Conservation (phyloP, 92 coral and sea anemone species). For the Desmophyllum pertusum region DNA sequence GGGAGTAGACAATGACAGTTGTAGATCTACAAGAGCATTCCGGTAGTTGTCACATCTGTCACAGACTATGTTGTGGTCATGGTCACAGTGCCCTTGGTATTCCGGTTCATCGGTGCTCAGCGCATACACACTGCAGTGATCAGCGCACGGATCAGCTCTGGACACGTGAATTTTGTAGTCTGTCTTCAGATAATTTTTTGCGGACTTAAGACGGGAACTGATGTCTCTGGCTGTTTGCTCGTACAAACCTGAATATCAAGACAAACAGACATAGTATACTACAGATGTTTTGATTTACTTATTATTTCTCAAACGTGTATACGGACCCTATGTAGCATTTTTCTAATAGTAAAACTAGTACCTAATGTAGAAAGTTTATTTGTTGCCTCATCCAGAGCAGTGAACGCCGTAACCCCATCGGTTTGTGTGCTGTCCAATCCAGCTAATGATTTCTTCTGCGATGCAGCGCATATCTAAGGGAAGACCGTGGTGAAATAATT, state of each 20-base stretch:
- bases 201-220: background rate
- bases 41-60: background rate
- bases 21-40: too few relatives aligned
- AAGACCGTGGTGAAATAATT: too few relatives aligned
- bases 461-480: conserved; percentile 67
- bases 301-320: too few relatives aligned
- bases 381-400: conserved; percentile 32
- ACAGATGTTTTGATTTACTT: too few relatives aligned
- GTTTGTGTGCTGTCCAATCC: conserved; percentile 61
- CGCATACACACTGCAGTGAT: conserved; percentile 29
- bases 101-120: conserved; percentile 6
- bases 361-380: too few relatives aligned
- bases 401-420: conserved; percentile 47
- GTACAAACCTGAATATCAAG: background rate
- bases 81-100: conserved; percentile 1
- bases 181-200: conserved; percentile 22
- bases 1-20: too few relatives aligned
- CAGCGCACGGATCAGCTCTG: conserved; percentile 6
- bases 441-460: conserved; percentile 54
- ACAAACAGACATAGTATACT: too few relatives aligned
- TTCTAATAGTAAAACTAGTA: too few relatives aligned
- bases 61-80: conserved; percentile 11
- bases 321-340: too few relatives aligned
- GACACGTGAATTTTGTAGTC: conserved; percentile 26
- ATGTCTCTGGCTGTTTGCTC: background rate